Percentiles rank a stretch among this genome's conserved stretches.
Conservation (phyloP, 53 echinoderm and acorn worm genomes). For the Temnopleurus reevesii region DNA sequence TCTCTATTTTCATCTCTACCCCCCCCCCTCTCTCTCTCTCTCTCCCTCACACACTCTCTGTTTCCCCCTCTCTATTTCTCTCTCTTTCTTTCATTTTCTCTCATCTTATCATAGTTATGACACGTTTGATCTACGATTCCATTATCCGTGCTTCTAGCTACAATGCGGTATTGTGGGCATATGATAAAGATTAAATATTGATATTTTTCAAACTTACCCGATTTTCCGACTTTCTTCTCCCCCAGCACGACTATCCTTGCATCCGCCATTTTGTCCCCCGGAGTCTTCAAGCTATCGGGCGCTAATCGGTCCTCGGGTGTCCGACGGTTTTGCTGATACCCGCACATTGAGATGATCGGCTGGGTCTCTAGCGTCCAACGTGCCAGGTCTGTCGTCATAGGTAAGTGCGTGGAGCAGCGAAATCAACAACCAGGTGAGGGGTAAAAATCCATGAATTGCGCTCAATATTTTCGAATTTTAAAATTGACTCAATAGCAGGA, state of each 20-base stretch:
- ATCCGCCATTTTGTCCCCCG: conserved; percentile 58
- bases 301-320: conserved; percentile 41
- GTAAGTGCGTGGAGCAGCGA: conserved; percentile 30
- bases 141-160: no score
- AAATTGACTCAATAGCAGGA: neutral
- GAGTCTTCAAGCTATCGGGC: conserved; percentile 47
- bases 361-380: conserved; percentile 54
- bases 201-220: conserved; percentile 56
- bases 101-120: no score
- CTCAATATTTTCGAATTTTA: neutral
- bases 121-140: no score
- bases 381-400: conserved; percentile 52
- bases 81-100: neutral
- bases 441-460: neutral
- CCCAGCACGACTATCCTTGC: conserved; percentile 62
- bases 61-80: neutral
- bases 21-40: neutral
- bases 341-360: conserved; percentile 55
- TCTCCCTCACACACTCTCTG: neutral
- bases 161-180: no score
- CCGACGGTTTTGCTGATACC: conserved; percentile 56
- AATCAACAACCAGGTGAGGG: neutral
- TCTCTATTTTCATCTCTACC: neutral
- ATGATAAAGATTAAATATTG: no score
- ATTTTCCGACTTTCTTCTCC: conserved; percentile 67